Evolutionary conservation across 2,797 vertebrate genomes (phyloP).

Genomic region (Myioborus miniatus): DNA sequence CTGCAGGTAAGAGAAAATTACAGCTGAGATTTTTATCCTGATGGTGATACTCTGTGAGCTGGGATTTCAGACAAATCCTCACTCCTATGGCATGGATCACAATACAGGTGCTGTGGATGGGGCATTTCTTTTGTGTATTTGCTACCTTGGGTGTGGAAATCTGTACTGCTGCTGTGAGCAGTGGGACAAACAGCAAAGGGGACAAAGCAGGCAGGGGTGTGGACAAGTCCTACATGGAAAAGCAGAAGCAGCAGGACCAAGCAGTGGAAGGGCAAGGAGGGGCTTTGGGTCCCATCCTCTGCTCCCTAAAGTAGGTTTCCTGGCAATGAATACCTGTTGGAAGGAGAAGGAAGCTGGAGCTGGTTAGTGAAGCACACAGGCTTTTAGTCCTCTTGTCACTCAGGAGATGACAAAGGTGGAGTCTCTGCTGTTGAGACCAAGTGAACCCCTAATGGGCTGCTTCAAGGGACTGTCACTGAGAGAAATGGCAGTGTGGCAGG

Average conservation of each 20-base stretch:
- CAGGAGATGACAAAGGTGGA: neutral
- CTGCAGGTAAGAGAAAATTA: neutral
- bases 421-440: neutral
- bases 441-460: neutral
- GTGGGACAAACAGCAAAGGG: neutral
- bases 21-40: neutral
- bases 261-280: neutral
- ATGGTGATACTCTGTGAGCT: rapidly evolving
- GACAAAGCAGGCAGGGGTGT: neutral
- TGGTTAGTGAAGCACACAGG: neutral
- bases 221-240: neutral
- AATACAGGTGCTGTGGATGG: rapidly evolving
- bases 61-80: neutral
- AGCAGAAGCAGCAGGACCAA: neutral
- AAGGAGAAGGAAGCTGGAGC: neutral
- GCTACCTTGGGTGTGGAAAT: rapidly evolving
- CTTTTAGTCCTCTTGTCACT: neutral
- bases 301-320: neutral
- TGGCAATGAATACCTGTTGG: neutral
- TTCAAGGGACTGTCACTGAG: neutral
- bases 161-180: neutral
- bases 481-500: neutral
- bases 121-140: neutral
- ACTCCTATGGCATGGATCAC: rapidly evolving
- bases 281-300: neutral